A percentile compares a stretch with the other conserved stretches of the same genome.
phyloP scores from a whole-genome alignment of 2,888 invertebrate genomes.

The Norana najaformis region DNA sequence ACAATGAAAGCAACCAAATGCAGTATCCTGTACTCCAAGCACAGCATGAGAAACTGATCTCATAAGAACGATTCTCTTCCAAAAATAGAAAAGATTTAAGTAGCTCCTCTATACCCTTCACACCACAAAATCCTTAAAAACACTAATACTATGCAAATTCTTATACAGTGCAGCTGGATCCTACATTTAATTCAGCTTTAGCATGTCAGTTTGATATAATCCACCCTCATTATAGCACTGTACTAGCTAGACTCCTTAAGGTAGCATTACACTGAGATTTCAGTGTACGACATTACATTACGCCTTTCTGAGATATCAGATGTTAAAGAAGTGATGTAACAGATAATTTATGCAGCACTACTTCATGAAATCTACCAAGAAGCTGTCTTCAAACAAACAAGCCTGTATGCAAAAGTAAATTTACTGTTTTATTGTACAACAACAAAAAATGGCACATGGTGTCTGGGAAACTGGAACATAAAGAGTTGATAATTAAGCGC shows the following conservation, averaged over 20 bases:
- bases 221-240: not conserved
- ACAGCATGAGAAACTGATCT: not conserved
- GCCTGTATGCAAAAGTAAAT: not conserved
- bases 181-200: not conserved
- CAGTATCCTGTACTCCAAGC: not conserved
- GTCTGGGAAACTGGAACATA: too few species aligned
- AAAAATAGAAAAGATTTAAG: too few species aligned
- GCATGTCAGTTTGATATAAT: not conserved
- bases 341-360: too few species aligned
- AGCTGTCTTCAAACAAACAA: not conserved
- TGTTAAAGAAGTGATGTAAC: not conserved
- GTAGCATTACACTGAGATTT: not conserved
- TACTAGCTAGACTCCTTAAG: not conserved
- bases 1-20: not conserved
- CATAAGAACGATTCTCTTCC: too few species aligned
- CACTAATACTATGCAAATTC: not conserved
- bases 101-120: too few species aligned
- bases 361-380: too few species aligned
- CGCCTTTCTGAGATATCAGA: not conserved
- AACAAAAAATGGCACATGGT: too few species aligned
- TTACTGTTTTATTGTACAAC: too few species aligned
- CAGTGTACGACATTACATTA: not conserved
- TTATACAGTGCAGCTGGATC: not conserved
- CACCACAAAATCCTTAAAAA: too few species aligned
- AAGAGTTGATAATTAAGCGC: not conserved